Evolutionary conservation across 1,140 invertebrate genomes (phyloP).

Genomic region (Cardiocondyla obscurior): DNA sequence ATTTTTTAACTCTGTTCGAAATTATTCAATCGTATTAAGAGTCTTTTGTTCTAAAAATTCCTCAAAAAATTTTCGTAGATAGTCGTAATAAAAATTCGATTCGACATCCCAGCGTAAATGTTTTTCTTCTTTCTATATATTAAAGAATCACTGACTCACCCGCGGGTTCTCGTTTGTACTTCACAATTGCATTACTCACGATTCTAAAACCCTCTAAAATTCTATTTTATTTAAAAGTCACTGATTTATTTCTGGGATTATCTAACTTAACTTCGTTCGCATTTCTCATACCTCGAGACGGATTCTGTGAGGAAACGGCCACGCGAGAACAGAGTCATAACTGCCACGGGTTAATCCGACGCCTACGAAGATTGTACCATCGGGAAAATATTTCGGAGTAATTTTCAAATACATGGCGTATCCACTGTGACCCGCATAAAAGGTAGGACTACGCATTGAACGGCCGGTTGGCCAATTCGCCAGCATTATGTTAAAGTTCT

Average conservation of each 20-base stretch:
- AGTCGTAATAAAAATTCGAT: not conserved
- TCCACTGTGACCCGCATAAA: slow-evolving; percentile 78
- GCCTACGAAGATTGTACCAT: slow-evolving; percentile 80
- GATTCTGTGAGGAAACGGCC: slow-evolving; percentile 83
- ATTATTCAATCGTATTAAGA: not conserved
- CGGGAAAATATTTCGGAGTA: slow-evolving; percentile 80
- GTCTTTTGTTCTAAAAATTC: not conserved
- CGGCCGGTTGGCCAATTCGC: slow-evolving; percentile 78
- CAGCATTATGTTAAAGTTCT: slow-evolving; percentile 78
- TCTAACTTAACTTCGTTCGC: not conserved
- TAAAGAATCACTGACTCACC: not conserved
- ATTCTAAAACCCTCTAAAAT: not conserved
- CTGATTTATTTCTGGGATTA: not conserved
- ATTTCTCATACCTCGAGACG: slow-evolving; percentile 70
- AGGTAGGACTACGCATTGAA: slow-evolving; percentile 79
- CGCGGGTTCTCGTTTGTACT: not conserved
- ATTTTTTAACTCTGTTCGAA: slow-evolving; percentile 20
- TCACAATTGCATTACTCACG: not conserved
- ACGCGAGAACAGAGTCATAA: slow-evolving; percentile 77
- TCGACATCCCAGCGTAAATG: not conserved
- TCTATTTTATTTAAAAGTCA: not conserved
- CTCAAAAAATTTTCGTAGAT: not conserved
- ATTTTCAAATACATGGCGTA: slow-evolving; percentile 74
- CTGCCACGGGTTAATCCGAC: slow-evolving; percentile 81
- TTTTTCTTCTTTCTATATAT: not conserved